Conservation (phyloP, 2,888 invertebrate species). For the Nomada flava region DNA sequence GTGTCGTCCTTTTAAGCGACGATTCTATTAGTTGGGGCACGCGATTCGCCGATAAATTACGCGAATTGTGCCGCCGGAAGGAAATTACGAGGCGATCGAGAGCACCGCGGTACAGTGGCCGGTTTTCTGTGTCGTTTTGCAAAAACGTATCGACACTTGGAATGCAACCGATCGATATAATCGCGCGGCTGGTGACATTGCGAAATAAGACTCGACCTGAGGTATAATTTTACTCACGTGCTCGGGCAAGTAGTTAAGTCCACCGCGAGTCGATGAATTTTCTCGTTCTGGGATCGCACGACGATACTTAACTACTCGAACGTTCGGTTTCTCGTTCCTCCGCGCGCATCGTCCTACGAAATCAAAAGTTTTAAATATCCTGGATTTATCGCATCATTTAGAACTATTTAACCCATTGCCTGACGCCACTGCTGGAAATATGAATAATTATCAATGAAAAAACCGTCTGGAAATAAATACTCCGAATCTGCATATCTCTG, state of each 20-base stretch:
- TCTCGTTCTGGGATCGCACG: conserved; percentile 8
- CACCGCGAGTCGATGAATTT: conserved; percentile 36
- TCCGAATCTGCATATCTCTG: too few relatives aligned
- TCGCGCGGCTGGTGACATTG: conserved; percentile 54
- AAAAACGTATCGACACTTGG: conserved; percentile 60
- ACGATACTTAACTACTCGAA: not conserved
- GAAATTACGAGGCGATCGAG: conserved; percentile 48
- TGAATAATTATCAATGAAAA: too few relatives aligned
- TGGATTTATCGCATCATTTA: too few relatives aligned
- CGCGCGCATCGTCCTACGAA: too few relatives aligned
- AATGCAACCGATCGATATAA: conserved; percentile 60
- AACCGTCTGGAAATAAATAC: too few relatives aligned
- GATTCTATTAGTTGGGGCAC: conserved; percentile 47
- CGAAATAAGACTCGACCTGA: conserved; percentile 50
- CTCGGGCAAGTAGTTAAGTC: conserved; percentile 48
- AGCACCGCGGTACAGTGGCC: conserved; percentile 1
- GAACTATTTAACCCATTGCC: too few relatives aligned
- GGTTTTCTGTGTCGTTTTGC: conserved; percentile 40
- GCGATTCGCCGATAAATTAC: conserved; percentile 53
- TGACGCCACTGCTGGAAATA: too few relatives aligned
- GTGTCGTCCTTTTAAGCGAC: conserved; percentile 24
- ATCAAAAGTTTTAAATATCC: too few relatives aligned
- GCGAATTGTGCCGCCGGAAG: conserved; percentile 43
- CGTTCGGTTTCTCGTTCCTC: not conserved
- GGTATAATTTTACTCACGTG: conserved; percentile 51